Base-by-base conservation (phyloP, 2,888 invertebrate genomes). In the Acanthosepion lycidas region DNA sequence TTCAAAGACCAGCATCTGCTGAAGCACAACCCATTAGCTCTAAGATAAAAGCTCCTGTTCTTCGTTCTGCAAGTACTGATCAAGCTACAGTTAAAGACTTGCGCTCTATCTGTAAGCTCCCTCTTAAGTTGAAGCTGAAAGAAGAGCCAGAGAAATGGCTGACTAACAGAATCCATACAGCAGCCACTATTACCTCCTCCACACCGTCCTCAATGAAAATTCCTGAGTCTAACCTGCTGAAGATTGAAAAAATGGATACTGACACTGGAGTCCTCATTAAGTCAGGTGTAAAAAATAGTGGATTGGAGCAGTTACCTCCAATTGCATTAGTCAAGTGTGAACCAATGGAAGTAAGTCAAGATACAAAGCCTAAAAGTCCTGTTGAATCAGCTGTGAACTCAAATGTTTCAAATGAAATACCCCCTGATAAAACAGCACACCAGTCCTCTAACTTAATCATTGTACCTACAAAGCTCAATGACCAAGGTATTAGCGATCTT, bases 1-100 rank as follows among this genome's bases (percentile, higher is more conserved):
- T 78, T 33, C 78, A 78, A n/a, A 78, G 78, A 78, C 78, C 78
- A n/a, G 78, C n/a, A n/a, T 78, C 78, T n/a, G n/a, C 78, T 78
- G 78, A 78, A 33, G 33, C 33, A 15, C 78, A 78, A 33, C n/a
- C 78, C 12, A 9, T 78, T 78, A 15, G n/a, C n/a, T 9, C n/a
- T 23, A 18, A 23, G 59, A 4, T 26, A 59, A 59, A 59, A 59
- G 59, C 20, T 59, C 23, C 59, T 59, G 59, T 59, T 59, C 59
- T 59, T 59, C 20, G 59, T 59, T 59, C 59, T 23, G 20, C 59
- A 78, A 78, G n/a, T 78, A 78, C 3, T 33, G n/a, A 78, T 33
- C 78, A n/a, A 78, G n/a, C 8, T n/a, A 78, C 9, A 15, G 6
- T 33, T 78, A n/a, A 78, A 78, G n/a, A 78, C n/a, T 15, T 33